A percentile compares a stretch with the other conserved stretches of the same genome.
Evolutionary conservation across 2,797 vertebrate genomes (phyloP).

Genomic region (Phataginus tricuspis): DNA sequence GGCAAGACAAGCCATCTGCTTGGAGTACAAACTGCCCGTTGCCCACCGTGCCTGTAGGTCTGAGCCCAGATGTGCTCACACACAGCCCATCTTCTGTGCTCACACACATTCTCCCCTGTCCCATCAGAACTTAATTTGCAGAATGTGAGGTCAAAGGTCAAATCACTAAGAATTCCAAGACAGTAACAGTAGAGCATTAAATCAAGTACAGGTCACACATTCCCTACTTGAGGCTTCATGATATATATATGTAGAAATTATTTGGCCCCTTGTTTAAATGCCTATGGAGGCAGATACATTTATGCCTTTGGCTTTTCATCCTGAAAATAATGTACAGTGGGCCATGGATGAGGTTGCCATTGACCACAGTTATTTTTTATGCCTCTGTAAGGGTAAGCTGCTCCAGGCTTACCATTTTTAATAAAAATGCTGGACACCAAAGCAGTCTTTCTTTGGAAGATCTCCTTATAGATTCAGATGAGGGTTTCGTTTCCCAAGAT

Average conservation of each 20-base stretch:
- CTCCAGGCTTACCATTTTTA: background rate
- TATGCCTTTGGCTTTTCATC: background rate
- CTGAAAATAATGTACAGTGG: background rate
- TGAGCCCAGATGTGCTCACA: background rate
- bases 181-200: background rate
- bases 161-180: background rate
- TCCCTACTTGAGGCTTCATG: background rate
- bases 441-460: background rate
- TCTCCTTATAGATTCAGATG: background rate
- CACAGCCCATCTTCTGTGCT: background rate
- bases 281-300: background rate
- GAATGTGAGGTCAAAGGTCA: background rate
- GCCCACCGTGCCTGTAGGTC: background rate
- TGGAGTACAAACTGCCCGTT: background rate
- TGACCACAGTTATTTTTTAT: background rate
- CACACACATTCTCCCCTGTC: background rate
- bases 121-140: background rate
- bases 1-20: background rate
- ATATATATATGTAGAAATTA: background rate
- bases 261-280: background rate
- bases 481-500: background rate
- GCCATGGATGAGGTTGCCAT: background rate
- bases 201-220: background rate
- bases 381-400: background rate
- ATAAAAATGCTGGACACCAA: background rate